These are phyloP conservation scores for Helicoverpa zea DNA, from an alignment of 1,140 invertebrate species.

Conservation along the genomic window DNA sequence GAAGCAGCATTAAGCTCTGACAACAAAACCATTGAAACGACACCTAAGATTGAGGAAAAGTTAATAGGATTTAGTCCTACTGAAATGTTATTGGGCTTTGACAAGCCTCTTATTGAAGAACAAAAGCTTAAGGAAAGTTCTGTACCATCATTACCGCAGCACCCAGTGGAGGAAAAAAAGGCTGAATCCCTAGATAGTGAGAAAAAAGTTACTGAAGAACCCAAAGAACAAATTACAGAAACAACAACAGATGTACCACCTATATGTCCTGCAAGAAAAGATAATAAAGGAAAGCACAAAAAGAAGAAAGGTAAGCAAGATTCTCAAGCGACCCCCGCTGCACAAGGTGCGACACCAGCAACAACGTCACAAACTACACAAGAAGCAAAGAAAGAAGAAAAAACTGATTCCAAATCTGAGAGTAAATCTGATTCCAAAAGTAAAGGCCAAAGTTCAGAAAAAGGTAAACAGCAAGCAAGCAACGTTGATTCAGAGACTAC, in stretches of 20 bases:
- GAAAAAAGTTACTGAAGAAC: constrained; percentile 13
- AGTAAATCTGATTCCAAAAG: constrained; percentile 52
- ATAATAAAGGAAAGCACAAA: constrained; percentile 77
- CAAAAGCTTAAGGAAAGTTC: background rate
- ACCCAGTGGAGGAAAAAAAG: background rate
- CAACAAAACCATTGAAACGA: background rate
- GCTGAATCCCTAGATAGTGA: background rate
- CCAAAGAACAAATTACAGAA: constrained; percentile 35
- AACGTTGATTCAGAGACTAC: constrained; percentile 9
- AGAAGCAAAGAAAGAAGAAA: constrained; percentile 65
- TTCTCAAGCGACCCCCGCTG: constrained; percentile 52
- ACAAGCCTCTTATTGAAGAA: background rate
- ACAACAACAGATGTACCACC: constrained; percentile 53
- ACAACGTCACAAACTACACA: constrained; percentile 49
- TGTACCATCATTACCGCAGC: background rate
- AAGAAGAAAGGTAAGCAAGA: constrained; percentile 77
- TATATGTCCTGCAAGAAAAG: constrained; percentile 70
- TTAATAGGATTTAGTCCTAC: background rate
- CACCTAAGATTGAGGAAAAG: background rate
- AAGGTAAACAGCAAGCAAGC: constrained; percentile 70
- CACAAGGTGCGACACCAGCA: constrained; percentile 31
- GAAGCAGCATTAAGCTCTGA: background rate
- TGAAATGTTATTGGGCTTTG: background rate
- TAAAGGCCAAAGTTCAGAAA: constrained; percentile 60
- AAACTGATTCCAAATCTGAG: constrained; percentile 55